These are phyloP conservation scores for Boleophthalmus pectinirostris DNA, from an alignment of 2,113 vertebrate genomes.

Conservation along the genomic window DNA sequence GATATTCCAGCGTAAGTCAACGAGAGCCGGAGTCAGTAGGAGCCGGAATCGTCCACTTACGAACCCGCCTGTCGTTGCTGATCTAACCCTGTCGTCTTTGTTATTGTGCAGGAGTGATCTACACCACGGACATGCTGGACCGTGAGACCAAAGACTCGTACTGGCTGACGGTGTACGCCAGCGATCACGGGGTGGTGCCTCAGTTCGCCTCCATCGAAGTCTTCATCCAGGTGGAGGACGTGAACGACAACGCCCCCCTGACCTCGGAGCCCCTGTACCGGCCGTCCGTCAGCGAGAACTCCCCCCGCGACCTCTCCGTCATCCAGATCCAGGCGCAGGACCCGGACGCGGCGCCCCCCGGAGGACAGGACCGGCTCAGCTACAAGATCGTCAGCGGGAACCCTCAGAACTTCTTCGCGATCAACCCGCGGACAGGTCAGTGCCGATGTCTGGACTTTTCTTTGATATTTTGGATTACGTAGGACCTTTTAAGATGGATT, in stretches of 20 bases:
- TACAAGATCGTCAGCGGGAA: conserved; percentile 95
- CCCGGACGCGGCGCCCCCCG: conserved; percentile 80
- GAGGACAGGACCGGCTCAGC: conserved; percentile 77
- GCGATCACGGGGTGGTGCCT: conserved; percentile 90
- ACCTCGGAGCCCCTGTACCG: conserved; percentile 92
- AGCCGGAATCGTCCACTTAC: too few species aligned
- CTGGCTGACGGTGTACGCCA: conserved; percentile 95
- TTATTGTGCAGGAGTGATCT: conserved; percentile 84
- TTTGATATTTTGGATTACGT: neutral
- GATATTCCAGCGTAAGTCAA: too few species aligned
- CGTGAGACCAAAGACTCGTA: conserved; percentile 92
- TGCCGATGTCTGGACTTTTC: neutral
- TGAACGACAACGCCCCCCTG: conserved; percentile 96
- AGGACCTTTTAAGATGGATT: too few species aligned
- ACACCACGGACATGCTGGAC: conserved; percentile 91
- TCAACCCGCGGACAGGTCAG: conserved; percentile 91
- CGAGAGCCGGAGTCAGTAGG: too few species aligned
- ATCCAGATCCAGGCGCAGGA: conserved; percentile 95
- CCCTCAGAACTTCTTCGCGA: conserved; percentile 95
- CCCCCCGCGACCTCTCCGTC: conserved; percentile 90
- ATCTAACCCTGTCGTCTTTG: conserved; percentile 25
- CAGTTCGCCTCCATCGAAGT: conserved; percentile 90
- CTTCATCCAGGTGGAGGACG: conserved; percentile 92
- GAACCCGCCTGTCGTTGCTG: neutral
- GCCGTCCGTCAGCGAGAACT: conserved; percentile 87